Evolutionary conservation across 35 echinoderm and acorn worm species (phyloP), one percentile per base, ranked within the genome.

Genomic region (Apostichopus parvimensis): DNA sequence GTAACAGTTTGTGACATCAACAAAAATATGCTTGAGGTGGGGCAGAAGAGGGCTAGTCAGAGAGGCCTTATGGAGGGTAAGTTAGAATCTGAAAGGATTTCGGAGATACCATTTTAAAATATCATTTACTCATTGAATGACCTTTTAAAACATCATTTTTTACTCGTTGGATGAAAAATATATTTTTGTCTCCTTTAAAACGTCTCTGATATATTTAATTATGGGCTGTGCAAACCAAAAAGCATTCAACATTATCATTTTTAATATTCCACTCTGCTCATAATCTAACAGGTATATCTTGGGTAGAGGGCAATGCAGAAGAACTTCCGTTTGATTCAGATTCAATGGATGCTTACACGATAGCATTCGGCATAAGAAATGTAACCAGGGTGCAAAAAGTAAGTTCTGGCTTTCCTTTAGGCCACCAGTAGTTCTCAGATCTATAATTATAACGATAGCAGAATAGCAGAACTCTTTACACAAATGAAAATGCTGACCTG

Each of bases 291-390:
- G 96, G 94, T 87, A 90, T 98, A 66, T 94, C 94, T 57, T 98
- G 94, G 94, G 90, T 98, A 13, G 92, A 73, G 78, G 96, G 94
- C 64, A 93, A 98, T 98, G 96, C 96, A 78, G 94, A 98, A 56
- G 94, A 90, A 9, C 80, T 98, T 25, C 96, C 96, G 18, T 85
- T 98, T n/a, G 80, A 87, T 78, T 62, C 76, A 23, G 94, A 98
- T 24, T 95, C 89, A 75, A 90, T 95, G 22, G 96, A 98, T 98
- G 96, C 94, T 56, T 98, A 95, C 91, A 98, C 94, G 9, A 98
- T 98, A 91, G 96, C 96, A 60, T 98, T 98, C 87, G 96, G 96
- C 56, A 98, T 98, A 59, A 95, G 96, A 92, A 98, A 98, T 98
- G 96, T 98, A 8, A 98, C 96, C 12, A 90, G 93, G 71, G 79